These are phyloP conservation scores for Taenaris catops DNA, from an alignment of 2,888 invertebrate species.

Conservation along the genomic window DNA sequence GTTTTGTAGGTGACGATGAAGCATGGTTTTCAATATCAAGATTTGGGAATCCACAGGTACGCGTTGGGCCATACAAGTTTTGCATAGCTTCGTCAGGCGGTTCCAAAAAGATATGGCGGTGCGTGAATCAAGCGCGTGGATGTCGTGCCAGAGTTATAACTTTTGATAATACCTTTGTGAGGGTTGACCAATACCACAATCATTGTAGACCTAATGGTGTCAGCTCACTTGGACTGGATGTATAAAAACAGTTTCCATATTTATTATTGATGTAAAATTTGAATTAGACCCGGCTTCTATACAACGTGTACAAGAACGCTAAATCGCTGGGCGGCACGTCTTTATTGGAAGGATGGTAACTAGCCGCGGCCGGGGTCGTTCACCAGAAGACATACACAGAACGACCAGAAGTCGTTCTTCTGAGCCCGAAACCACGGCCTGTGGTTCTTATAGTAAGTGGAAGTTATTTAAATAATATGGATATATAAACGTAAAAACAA, in stretches of 20 bases:
- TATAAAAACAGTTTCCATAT: not conserved
- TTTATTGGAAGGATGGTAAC: too few species aligned
- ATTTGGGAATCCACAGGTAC: conserved; percentile 27
- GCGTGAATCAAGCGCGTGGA: conserved; percentile 32
- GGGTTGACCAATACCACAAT: conserved; percentile 16
- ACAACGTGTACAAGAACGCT: too few species aligned
- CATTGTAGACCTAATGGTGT: conserved; percentile 3
- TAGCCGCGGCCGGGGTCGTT: too few species aligned
- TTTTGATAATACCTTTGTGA: conserved; percentile 23
- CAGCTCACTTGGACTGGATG: not conserved
- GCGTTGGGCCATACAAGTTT: conserved; percentile 25
- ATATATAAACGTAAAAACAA: not conserved
- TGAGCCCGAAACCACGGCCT: not conserved
- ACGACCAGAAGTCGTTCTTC: too few species aligned
- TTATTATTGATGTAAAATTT: not conserved
- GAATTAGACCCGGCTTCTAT: too few species aligned
- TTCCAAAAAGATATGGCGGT: conserved; percentile 28
- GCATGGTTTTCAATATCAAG: conserved; percentile 15
- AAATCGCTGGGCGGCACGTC: too few species aligned
- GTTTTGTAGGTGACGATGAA: conserved; percentile 7
- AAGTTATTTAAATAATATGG: not conserved
- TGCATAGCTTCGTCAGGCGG: conserved; percentile 18
- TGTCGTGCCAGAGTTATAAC: conserved; percentile 32
- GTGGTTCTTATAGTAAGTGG: not conserved
- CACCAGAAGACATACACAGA: too few species aligned